A percentile compares a stretch with the other conserved stretches of the same genome.
Evolutionary conservation across 2,113 vertebrate species (phyloP).

Genomic region (Phyllostomus discolor): DNA sequence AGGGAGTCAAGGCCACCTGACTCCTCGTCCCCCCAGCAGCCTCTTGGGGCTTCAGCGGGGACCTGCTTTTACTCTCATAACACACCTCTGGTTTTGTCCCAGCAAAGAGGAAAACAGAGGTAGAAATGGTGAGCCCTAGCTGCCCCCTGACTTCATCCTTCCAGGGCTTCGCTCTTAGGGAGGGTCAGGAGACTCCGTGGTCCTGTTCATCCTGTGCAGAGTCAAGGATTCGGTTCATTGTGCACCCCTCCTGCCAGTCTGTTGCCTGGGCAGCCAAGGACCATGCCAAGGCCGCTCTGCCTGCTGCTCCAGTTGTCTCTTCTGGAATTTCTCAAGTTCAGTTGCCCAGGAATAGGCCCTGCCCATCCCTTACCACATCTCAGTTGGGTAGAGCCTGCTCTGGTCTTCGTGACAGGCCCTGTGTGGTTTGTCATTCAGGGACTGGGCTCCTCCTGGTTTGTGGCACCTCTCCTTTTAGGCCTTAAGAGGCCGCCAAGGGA

Average conservation of each 20-base stretch:
- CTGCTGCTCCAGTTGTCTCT: neutral
- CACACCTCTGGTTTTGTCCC: neutral
- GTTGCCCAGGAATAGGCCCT: neutral
- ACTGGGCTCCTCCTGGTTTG: neutral
- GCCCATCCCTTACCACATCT: rapidly evolving
- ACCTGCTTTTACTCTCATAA: neutral
- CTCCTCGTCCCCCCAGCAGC: neutral
- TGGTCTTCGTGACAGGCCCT: neutral
- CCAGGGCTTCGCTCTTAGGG: neutral
- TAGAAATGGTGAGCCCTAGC: neutral
- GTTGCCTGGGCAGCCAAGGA: neutral
- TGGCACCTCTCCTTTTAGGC: neutral
- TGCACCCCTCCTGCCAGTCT: neutral
- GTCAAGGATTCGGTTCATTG: neutral
- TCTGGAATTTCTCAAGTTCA: neutral
- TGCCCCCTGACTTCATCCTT: neutral
- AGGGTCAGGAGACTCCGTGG: neutral
- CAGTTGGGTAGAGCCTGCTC: neutral
- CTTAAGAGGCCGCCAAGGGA: neutral
- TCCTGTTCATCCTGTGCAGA: neutral
- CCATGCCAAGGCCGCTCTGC: neutral
- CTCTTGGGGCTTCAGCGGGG: neutral
- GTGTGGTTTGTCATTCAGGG: neutral
- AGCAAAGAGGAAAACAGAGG: neutral
- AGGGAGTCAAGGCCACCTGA: neutral